A percentile compares a stretch with the other conserved stretches of the same genome.
phyloP scores from a whole-genome alignment of 2,888 invertebrate genomes.

The Epinotia demarniana region DNA sequence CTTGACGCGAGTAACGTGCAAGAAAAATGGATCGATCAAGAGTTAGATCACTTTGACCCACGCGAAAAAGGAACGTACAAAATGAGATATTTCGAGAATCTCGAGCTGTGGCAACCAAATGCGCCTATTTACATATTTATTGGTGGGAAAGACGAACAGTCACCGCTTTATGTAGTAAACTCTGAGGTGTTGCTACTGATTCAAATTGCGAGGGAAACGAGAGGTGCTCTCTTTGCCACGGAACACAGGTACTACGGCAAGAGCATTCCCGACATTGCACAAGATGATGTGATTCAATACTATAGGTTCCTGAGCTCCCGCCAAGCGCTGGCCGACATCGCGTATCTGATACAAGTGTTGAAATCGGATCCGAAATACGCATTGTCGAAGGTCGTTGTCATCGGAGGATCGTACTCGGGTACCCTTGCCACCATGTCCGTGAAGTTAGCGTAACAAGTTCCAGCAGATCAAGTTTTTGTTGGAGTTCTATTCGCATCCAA shows the following conservation, averaged over 20 bases:
- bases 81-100: slow-evolving; percentile 4
- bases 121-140: background rate
- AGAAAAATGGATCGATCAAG: slow-evolving; percentile 1
- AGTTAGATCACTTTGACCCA: background rate
- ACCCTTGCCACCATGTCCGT: slow-evolving; percentile 1
- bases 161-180: background rate
- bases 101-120: background rate
- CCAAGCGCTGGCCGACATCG: slow-evolving; percentile 10
- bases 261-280: background rate
- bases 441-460: no score
- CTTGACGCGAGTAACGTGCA: background rate
- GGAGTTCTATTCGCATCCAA: no score
- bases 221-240: background rate
- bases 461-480: no score
- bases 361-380: background rate
- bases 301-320: background rate
- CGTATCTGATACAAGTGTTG: background rate
- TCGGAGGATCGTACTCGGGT: background rate
- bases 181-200: background rate
- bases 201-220: slow-evolving; percentile 14
- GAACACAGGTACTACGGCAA: slow-evolving; percentile 9
- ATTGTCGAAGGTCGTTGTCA: background rate
- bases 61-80: background rate
- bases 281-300: background rate
- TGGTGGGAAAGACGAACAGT: background rate